A percentile compares a stretch with the other conserved stretches of the same genome.
These are phyloP conservation scores for Cryptosula pallasiana DNA, from an alignment of 2,888 invertebrate genomes.

Conservation along the genomic window DNA sequence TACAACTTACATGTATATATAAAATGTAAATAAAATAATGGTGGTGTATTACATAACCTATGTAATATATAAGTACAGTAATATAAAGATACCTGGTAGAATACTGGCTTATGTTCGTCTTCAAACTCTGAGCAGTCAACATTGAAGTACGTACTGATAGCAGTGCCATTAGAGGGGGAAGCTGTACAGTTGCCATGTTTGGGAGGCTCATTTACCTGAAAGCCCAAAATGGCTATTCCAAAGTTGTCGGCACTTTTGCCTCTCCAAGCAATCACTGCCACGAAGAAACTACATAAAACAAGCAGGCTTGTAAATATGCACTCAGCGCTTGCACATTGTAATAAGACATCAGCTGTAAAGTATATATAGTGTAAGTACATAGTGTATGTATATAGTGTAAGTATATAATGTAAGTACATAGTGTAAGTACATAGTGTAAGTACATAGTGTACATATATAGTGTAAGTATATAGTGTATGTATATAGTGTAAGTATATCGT, in stretches of 20 bases:
- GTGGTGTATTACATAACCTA: neutral
- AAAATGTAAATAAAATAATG: neutral
- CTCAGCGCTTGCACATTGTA: too few species aligned
- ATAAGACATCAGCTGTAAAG: too few species aligned
- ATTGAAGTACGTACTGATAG: neutral
- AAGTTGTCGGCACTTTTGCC: neutral
- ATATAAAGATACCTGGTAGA: neutral
- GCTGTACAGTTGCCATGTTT: slow-evolving; percentile 19
- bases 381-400: too few species aligned
- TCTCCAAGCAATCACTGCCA: slow-evolving; percentile 4
- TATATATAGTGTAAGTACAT: too few species aligned
- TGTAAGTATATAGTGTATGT: too few species aligned
- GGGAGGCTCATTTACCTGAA: slow-evolving; percentile 22
- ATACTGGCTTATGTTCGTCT: slow-evolving; percentile 9
- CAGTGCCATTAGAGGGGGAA: slow-evolving; percentile 10
- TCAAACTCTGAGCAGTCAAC: neutral
- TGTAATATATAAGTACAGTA: neutral
- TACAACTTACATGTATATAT: neutral
- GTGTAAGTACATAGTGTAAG: too few species aligned
- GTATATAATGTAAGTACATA: too few species aligned
- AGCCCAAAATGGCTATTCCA: neutral
- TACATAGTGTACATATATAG: too few species aligned
- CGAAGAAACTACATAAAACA: slow-evolving; percentile 12
- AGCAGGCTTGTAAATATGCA: too few species aligned
- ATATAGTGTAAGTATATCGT: too few species aligned